These are phyloP conservation scores for Coelopa frigida DNA, from an alignment of 1,140 invertebrate species.

Conservation along the genomic window DNA sequence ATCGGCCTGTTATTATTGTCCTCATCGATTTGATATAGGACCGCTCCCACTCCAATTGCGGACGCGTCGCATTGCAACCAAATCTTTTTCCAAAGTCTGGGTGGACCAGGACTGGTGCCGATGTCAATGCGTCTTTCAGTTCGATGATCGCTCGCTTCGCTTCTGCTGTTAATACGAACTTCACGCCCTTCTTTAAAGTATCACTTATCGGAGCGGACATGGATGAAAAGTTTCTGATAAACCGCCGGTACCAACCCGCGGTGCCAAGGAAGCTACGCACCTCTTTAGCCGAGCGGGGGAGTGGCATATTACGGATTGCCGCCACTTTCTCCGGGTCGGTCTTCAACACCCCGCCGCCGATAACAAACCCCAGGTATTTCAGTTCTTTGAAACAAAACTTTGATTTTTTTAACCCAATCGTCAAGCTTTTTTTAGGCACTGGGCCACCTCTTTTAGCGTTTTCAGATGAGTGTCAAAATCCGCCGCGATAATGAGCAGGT, in stretches of 20 bases:
- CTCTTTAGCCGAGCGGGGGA: neutral
- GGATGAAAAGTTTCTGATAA: neutral
- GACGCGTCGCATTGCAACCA: slow-evolving; percentile 2
- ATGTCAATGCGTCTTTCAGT: slow-evolving; percentile 24
- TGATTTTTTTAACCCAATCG: neutral
- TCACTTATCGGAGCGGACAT: slow-evolving; percentile 15
- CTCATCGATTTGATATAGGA: slow-evolving; percentile 19
- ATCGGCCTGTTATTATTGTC: slow-evolving; percentile 21
- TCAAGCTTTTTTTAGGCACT: slow-evolving; percentile 13
- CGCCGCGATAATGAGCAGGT: slow-evolving; percentile 44
- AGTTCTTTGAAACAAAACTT: too few relatives aligned
- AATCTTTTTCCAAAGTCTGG: slow-evolving; percentile 29
- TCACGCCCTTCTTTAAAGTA: slow-evolving; percentile 10
- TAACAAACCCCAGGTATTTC: too few relatives aligned
- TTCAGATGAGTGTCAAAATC: slow-evolving; percentile 44
- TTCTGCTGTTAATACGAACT: slow-evolving; percentile 20
- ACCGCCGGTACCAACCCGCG: slow-evolving; percentile 3
- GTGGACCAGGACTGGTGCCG: slow-evolving; percentile 31
- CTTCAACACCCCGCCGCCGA: slow-evolving; percentile 11
- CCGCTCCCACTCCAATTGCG: slow-evolving; percentile 4
- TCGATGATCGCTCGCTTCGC: slow-evolving; percentile 29
- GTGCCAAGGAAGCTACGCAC: slow-evolving; percentile 1
- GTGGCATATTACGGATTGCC: neutral
- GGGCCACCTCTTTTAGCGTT: slow-evolving; percentile 21
- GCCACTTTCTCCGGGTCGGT: slow-evolving; percentile 1